Percentiles rank a stretch among this genome's conserved stretches.
phyloP scores from a whole-genome alignment of 2,888 invertebrate species.

The Schizotus pectinicornis region DNA sequence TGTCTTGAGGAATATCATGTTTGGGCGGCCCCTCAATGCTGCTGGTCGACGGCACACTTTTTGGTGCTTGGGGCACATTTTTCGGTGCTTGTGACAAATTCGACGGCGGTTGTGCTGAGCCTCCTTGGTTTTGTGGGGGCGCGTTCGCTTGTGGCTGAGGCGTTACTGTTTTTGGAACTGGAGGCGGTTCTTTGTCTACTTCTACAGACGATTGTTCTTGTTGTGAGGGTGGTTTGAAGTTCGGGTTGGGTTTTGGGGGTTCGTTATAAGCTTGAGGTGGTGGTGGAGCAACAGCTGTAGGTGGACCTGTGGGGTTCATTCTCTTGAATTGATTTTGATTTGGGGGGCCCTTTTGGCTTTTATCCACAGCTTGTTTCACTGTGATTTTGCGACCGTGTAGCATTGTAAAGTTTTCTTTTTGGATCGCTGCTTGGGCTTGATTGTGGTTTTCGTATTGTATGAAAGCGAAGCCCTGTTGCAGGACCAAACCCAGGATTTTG shows the following conservation, averaged over 20 bases:
- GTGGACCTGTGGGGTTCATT: neutral
- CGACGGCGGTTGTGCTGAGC: conserved; percentile 14
- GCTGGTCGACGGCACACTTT: too few relatives aligned
- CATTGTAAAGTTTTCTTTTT: conserved; percentile 70
- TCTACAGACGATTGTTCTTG: conserved; percentile 3
- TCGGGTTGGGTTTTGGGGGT: conserved; percentile 8
- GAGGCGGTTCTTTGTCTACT: conserved; percentile 1
- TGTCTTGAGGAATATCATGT: conserved; percentile 20
- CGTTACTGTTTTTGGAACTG: conserved; percentile 8
- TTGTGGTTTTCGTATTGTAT: conserved; percentile 81
- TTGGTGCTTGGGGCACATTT: too few relatives aligned
- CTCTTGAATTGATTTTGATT: neutral
- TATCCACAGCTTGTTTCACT: conserved; percentile 66
- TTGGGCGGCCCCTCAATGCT: conserved; percentile 13
- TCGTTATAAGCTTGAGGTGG: conserved; percentile 18
- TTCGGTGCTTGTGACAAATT: conserved; percentile 6
- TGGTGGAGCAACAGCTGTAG: conserved; percentile 9
- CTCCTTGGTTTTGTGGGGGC: conserved; percentile 1
- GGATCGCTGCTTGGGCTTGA: conserved; percentile 77
- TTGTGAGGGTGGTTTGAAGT: conserved; percentile 4
- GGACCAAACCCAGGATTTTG: conserved; percentile 70
- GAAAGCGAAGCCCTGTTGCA: conserved; percentile 84
- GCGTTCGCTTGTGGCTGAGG: conserved; percentile 4
- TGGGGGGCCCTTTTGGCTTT: conserved; percentile 35
- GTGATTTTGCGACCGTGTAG: conserved; percentile 76